Evolutionary conservation across 1,140 invertebrate species (phyloP).

Genomic region (Tigriopus japonicus): DNA sequence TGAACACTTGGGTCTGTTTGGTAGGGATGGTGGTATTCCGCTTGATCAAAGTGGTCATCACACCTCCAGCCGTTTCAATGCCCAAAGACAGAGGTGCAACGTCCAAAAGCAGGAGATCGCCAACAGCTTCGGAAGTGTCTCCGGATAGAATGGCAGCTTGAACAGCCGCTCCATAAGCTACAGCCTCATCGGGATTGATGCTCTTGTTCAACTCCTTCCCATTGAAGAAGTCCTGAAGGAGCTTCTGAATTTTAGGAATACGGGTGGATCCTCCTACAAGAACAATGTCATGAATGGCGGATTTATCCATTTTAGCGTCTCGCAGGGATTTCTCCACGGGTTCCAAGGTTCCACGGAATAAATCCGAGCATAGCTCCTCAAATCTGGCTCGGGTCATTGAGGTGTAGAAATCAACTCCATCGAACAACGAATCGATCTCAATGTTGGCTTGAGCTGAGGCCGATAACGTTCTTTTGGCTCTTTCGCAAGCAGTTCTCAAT

Average conservation of each 20-base stretch:
- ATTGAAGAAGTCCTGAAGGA: constrained; percentile 26
- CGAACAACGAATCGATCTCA: constrained; percentile 41
- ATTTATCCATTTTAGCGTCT: constrained; percentile 49
- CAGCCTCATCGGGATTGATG: constrained; percentile 78
- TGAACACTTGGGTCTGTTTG: constrained; percentile 23
- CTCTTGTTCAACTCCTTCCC: constrained; percentile 48
- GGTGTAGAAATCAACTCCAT: constrained; percentile 18
- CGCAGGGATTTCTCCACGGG: constrained; percentile 42
- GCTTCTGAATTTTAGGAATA: constrained; percentile 24
- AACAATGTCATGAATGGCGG: constrained; percentile 23
- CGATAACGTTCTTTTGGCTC: constrained; percentile 61
- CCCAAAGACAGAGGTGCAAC: constrained; percentile 23
- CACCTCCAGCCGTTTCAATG: constrained; percentile 22
- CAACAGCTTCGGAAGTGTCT: constrained; percentile 32
- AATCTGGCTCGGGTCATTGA: constrained; percentile 20
- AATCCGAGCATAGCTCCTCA: constrained; percentile 22
- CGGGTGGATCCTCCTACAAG: constrained; percentile 26
- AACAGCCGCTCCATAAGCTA: constrained; percentile 53
- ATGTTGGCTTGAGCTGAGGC: constrained; percentile 63
- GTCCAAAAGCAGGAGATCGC: constrained; percentile 20
- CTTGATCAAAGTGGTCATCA: constrained; percentile 25
- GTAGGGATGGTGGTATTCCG: constrained; percentile 25
- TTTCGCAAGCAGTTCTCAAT: constrained; percentile 45
- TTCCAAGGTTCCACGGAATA: constrained; percentile 25
- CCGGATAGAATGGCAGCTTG: constrained; percentile 82